Base-by-base conservation (phyloP, 64 coral and sea anemone species). In the Catalaphyllia jardinei region DNA sequence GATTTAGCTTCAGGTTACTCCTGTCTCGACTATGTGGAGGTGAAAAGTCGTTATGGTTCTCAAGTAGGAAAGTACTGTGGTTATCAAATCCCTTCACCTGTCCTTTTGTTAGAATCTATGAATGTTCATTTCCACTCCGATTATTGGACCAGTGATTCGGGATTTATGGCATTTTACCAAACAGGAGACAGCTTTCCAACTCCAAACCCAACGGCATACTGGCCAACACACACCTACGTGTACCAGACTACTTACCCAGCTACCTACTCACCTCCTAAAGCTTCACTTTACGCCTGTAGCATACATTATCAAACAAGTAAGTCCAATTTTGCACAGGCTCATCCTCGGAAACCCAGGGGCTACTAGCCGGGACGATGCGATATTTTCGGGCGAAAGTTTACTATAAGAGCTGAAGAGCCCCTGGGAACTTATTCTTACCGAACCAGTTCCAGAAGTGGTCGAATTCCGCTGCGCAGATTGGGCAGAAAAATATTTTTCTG, bases 161-260 rank as follows among this genome's bases (percentile, higher is more conserved):
- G 79, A 64, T 83, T 83, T 65, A 8, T 83, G 79, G 59, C 59
- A 65, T 65, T 63, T 39, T 83, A 83, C 24, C 79, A 67, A 83
- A 83, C 15, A 12, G 31, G 10, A 39, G 2, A 0, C 8, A 65
- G 31, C 19, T 82, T 30, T 20, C 30, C 19, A 61, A 82, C 60
- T 62, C 20, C 18, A 20, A 4, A 17, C 14, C 74, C 74, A 19
- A 11, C 50, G 33, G 3, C 33, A 2, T 50, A 78, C 46, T 25
- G 46, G 29, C 55, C 78, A 14, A 14, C 29, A 31, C 13, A 25
- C 27, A 60, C 50, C 1, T 60, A 14, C 29, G 28, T 25, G 33
- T 76, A 38, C 71, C 42, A 4, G 2, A 78, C 76, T 50, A 46
- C 50, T 0, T 28, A 79, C 46, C 49, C 49, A 19, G n/a, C 54